Conservation (phyloP, 2,888 invertebrate species). For the Lacanobia oleracea region DNA sequence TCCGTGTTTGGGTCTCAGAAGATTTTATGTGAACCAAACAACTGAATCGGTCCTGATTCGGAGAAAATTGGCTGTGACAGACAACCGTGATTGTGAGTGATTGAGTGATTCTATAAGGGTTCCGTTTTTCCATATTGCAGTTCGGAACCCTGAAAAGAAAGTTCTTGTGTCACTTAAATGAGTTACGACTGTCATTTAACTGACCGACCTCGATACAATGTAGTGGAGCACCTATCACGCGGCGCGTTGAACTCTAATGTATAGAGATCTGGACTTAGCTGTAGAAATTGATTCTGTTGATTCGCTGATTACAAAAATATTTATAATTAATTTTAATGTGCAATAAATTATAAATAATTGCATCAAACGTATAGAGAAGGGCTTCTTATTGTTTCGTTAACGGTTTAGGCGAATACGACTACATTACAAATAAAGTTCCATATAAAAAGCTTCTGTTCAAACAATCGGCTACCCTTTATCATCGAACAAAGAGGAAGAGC, state of each 20-base stretch:
- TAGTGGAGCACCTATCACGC: slow-evolving; percentile 17
- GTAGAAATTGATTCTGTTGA: not conserved
- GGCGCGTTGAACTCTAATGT: slow-evolving; percentile 67
- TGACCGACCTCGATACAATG: slow-evolving; percentile 58
- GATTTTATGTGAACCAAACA: too few relatives aligned
- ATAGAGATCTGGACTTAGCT: slow-evolving; percentile 36
- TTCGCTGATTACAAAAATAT: slow-evolving; percentile 1
- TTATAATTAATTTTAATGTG: not conserved
- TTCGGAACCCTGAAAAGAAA: slow-evolving; percentile 38
- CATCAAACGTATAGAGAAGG: not conserved
- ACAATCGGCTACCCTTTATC: slow-evolving; percentile 82
- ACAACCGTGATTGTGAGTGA: too few relatives aligned
- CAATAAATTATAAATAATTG: slow-evolving; percentile 9
- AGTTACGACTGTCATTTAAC: slow-evolving; percentile 55
- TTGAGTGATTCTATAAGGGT: too few relatives aligned
- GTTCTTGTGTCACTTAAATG: slow-evolving; percentile 53
- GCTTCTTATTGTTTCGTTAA: slow-evolving; percentile 18
- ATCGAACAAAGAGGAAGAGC: slow-evolving; percentile 83
- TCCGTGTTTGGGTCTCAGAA: too few relatives aligned
- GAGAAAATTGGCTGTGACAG: too few relatives aligned
- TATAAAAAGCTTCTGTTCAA: slow-evolving; percentile 72
- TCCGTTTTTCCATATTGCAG: too few relatives aligned
- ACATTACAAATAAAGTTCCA: slow-evolving; percentile 65
- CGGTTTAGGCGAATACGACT: slow-evolving; percentile 42
- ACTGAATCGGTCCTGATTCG: too few relatives aligned